Conservation (phyloP, 2,888 invertebrate genomes). For the Caenorhabditis sp. region DNA sequence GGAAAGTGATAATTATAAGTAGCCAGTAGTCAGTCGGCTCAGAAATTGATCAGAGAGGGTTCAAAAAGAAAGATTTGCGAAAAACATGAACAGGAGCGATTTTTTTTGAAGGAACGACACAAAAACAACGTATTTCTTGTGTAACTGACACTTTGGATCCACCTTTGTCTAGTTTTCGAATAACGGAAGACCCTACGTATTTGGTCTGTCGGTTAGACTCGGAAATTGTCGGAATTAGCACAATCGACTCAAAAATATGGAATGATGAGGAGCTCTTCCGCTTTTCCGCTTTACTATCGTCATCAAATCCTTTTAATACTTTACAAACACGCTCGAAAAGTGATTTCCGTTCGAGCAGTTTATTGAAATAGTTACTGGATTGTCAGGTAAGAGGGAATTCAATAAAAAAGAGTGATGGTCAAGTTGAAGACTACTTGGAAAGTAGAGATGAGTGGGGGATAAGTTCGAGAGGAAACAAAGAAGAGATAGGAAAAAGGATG, state of each 20-base stretch:
- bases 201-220: background rate
- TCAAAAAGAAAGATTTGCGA: background rate
- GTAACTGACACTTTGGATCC: constrained; percentile 44
- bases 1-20: too few species aligned
- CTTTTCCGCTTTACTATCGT: constrained; percentile 24
- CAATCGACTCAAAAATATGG: constrained; percentile 9
- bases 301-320: constrained; percentile 40
- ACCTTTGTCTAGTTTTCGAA: constrained; percentile 14
- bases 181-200: constrained; percentile 4
- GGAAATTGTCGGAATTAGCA: background rate
- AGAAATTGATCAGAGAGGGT: background rate
- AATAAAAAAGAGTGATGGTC: too few species aligned
- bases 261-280: constrained; percentile 12
- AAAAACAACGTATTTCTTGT: constrained; percentile 24
- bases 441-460: too few species aligned
- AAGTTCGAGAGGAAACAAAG: constrained; percentile 19
- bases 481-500: background rate
- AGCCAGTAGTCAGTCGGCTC: background rate
- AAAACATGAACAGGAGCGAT: too few species aligned
- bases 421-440: too few species aligned
- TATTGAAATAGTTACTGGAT: constrained; percentile 20
- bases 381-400: too few species aligned
- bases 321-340: constrained; percentile 3
- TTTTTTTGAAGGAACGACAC: constrained; percentile 2
- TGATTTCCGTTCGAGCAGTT: constrained; percentile 34